A percentile compares a stretch with the other conserved stretches of the same genome.
phyloP scores from a whole-genome alignment of 2,113 vertebrate species.

The Indicator indicator region DNA sequence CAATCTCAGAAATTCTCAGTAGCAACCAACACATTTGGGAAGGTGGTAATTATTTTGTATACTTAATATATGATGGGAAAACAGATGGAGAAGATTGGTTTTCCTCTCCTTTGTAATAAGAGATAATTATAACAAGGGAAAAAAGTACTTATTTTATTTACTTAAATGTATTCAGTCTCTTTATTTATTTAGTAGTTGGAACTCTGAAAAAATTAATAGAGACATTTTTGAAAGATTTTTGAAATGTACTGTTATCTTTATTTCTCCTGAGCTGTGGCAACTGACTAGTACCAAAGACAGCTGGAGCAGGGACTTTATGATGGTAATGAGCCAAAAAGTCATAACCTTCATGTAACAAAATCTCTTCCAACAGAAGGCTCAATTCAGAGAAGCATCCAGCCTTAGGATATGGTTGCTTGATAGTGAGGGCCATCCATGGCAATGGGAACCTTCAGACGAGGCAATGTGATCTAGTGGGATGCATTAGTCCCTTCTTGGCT shows the following conservation, averaged over 20 bases:
- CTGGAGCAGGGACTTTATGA: neutral
- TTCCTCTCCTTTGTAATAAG: neutral
- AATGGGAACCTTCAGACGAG: neutral
- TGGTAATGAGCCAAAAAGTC: neutral
- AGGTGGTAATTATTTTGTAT: neutral
- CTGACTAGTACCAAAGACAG: neutral
- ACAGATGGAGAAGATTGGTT: neutral
- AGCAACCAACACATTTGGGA: neutral
- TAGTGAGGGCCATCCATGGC: fast-evolving
- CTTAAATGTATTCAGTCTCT: neutral
- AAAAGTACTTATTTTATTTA: neutral
- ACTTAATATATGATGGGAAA: neutral
- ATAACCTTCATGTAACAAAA: neutral
- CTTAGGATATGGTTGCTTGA: neutral
- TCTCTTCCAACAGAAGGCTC: neutral
- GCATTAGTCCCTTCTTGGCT: neutral
- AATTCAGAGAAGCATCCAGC: neutral
- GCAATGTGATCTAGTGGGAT: neutral
- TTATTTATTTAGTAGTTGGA: neutral
- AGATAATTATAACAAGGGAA: neutral
- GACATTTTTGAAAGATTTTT: neutral
- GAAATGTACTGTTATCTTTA: neutral
- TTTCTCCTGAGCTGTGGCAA: neutral
- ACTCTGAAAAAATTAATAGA: neutral
- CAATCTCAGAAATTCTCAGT: neutral